Percentiles rank a stretch among this genome's conserved stretches.
Evolutionary conservation across 2,797 vertebrate species (phyloP).

Genomic region (Alca torda): DNA sequence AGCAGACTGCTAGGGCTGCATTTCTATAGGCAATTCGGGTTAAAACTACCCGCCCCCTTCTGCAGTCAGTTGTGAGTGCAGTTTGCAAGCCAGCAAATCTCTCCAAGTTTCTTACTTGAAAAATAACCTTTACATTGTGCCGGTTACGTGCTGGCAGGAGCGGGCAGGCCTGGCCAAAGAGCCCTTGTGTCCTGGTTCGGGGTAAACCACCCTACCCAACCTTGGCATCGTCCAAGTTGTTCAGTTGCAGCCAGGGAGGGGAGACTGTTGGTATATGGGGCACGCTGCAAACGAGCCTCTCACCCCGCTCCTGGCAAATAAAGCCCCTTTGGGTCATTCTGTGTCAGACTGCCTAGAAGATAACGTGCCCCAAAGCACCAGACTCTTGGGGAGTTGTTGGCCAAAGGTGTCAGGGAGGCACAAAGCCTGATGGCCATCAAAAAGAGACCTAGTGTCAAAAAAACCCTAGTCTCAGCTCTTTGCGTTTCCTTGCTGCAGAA

Average conservation of each 20-base stretch:
- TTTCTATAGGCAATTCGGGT: neutral
- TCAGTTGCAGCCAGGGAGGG: neutral
- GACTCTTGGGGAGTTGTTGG: neutral
- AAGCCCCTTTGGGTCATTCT: neutral
- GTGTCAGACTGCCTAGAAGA: neutral
- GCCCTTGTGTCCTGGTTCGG: no score
- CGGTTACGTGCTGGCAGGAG: neutral
- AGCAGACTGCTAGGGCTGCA: neutral
- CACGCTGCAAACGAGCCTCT: neutral
- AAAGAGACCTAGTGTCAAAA: neutral
- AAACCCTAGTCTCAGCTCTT: neutral
- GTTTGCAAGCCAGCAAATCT: neutral
- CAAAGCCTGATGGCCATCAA: neutral
- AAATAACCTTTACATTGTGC: neutral
- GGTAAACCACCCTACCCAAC: neutral
- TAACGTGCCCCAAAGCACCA: neutral
- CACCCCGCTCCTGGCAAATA: neutral
- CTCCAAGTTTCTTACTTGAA: neutral
- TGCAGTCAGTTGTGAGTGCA: neutral
- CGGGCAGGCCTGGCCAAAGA: neutral
- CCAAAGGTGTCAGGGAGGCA: neutral
- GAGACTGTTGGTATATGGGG: neutral
- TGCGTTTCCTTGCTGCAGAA: neutral
- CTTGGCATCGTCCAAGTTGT: rapidly evolving
- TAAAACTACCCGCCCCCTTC: neutral